phyloP scores from a whole-genome alignment of 2,797 vertebrate genomes.

The Alauda arvensis region DNA sequence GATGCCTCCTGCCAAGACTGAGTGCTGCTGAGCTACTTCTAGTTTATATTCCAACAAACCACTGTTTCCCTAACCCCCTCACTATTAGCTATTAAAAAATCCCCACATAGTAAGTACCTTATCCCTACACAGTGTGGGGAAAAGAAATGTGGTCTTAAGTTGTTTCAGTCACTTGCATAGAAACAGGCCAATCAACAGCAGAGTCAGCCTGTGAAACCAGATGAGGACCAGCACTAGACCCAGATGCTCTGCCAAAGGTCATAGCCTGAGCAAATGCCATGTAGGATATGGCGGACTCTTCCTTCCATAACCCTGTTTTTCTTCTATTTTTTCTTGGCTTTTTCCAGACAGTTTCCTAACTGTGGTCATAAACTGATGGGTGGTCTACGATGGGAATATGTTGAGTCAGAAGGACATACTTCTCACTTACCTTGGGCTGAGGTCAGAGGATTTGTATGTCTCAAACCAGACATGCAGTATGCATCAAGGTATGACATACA shows the following conservation, averaged over 20 bases:
- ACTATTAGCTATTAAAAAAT: background rate
- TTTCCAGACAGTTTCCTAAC: background rate
- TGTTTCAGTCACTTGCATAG: background rate
- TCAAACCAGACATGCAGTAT: background rate
- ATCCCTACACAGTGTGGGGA: background rate
- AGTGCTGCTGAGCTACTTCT: background rate
- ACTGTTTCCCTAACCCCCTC: background rate
- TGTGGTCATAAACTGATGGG: background rate
- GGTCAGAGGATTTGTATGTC: background rate
- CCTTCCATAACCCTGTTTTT: background rate
- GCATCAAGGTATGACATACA: background rate
- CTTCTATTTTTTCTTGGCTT: background rate
- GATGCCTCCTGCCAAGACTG: accelerated
- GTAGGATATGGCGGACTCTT: background rate
- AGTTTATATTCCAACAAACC: background rate
- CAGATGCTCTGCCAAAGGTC: background rate
- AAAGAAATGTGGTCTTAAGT: background rate
- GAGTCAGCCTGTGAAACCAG: background rate
- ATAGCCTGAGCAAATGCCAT: accelerated
- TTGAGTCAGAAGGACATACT: background rate
- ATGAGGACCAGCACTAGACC: background rate
- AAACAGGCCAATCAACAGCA: background rate
- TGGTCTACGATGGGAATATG: background rate
- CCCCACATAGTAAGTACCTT: background rate
- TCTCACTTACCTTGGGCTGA: background rate